phyloP scores from a whole-genome alignment of 2,113 vertebrate species.

The Thalassarche chlororhynchos region DNA sequence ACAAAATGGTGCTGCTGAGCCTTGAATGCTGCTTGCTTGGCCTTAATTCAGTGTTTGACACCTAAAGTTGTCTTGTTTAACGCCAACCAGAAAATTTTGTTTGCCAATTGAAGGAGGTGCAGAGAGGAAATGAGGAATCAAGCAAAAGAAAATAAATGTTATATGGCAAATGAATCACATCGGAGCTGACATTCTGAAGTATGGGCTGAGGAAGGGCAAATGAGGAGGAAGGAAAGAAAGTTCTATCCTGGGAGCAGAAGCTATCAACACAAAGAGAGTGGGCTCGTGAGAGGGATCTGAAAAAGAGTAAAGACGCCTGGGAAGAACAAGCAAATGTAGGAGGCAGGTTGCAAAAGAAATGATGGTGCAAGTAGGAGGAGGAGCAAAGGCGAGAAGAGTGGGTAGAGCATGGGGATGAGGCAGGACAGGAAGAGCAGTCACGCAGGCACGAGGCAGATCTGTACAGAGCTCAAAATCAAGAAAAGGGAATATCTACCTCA shows the following conservation, averaged over 20 bases:
- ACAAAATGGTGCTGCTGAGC: background rate
- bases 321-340: conserved; percentile 17
- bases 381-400: conserved; percentile 15
- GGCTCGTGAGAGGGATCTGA: background rate
- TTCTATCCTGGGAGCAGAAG: conserved; percentile 10
- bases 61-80: background rate
- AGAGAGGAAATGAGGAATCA: background rate
- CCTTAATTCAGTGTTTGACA: background rate
- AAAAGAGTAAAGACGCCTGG: background rate
- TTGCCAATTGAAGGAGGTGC: conserved; percentile 23
- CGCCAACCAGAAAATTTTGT: background rate
- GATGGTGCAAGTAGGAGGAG: background rate
- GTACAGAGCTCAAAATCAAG: background rate
- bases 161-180: background rate
- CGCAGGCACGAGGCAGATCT: background rate
- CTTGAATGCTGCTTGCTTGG: background rate
- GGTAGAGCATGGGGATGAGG: background rate
- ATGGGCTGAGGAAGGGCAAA: background rate
- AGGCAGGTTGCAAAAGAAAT: conserved; percentile 8
- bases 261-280: background rate
- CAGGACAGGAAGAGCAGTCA: background rate
- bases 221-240: conserved; percentile 30
- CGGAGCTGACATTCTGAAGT: background rate
- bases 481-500: background rate
- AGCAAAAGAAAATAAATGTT: background rate